phyloP scores from a whole-genome alignment of 23 tunicate species.

The Botrylloides violaceus region DNA sequence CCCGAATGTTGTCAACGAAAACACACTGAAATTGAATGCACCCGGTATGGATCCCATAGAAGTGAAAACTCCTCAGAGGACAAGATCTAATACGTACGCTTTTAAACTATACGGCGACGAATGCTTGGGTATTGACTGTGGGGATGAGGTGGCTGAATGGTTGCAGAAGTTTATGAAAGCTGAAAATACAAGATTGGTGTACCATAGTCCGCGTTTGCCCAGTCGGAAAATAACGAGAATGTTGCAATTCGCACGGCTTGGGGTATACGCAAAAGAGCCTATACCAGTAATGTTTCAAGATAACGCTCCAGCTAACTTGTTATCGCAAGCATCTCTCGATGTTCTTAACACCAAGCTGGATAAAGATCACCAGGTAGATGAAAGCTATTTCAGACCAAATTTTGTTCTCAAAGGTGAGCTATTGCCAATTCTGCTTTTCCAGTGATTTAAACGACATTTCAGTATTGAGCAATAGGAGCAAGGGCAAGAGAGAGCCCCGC shows the following conservation, averaged over 20 bases:
- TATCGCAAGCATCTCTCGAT: slow-evolving; percentile 2
- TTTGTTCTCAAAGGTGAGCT: not conserved
- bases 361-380: not conserved
- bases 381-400: not conserved
- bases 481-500: too few relatives aligned
- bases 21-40: not conserved
- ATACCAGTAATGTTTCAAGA: not conserved
- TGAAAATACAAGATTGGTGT: not conserved
- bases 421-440: too few relatives aligned
- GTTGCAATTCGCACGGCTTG: not conserved
- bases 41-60: not conserved
- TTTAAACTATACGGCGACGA: not conserved
- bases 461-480: too few relatives aligned
- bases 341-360: not conserved
- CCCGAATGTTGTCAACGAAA: not conserved
- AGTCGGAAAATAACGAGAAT: not conserved
- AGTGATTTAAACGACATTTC: too few relatives aligned
- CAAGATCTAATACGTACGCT: not conserved
- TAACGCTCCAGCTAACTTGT: not conserved
- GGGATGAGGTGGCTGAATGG: slow-evolving; percentile 1
- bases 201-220: not conserved
- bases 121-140: slow-evolving; percentile 2
- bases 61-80: not conserved
- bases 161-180: not conserved
- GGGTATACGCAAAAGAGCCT: not conserved